These are phyloP conservation scores for Danio rerio DNA, from an alignment of 2,113 vertebrate genomes.

Conservation along the genomic window GRCz12tu NC_133182.1:19915501-19916000, in stretches of 20 bases:
- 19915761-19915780: constrained; percentile 30
- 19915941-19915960: constrained; percentile 6
- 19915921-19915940: constrained; percentile 8
- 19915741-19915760: not conserved
- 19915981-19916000: not conserved
- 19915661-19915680: not conserved
- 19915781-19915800: constrained; percentile 12
- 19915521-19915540: too few relatives aligned
- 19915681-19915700: not conserved
- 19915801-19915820: constrained; percentile 28
- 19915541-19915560: too few relatives aligned
- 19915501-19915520: too few relatives aligned
- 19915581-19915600: too few relatives aligned
- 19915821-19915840: constrained; percentile 42
- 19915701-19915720: not conserved
- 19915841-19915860: constrained; percentile 38
- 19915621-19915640: not conserved
- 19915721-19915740: not conserved
- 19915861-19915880: constrained; percentile 33
- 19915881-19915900: constrained; percentile 44
- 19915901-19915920: constrained; percentile 30
- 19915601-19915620: not conserved
- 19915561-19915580: too few relatives aligned
- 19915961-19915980: constrained; percentile 4
- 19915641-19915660: not conserved